A percentile compares a stretch with the other conserved stretches of the same genome.
Conservation (phyloP, 1,140 invertebrate species). For the Ctenoplectra terminalis region DNA sequence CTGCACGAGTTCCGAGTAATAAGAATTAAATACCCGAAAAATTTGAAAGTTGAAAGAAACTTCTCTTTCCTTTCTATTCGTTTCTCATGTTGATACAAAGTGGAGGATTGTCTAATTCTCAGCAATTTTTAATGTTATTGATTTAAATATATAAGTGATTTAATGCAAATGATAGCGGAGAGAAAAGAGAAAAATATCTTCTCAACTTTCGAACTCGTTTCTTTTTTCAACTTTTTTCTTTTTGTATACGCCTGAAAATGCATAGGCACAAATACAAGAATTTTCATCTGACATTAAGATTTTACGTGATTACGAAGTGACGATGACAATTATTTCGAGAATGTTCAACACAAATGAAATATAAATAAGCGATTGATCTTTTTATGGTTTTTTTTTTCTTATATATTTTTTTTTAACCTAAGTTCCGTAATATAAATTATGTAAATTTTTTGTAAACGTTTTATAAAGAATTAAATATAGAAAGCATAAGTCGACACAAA, state of each 20-base stretch:
- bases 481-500: conserved; percentile 21
- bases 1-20: background rate
- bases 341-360: background rate
- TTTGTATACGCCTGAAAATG: conserved; percentile 22
- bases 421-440: conserved; percentile 25
- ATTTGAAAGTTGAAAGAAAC: conserved; percentile 14
- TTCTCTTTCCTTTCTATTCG: background rate
- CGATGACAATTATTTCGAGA: background rate
- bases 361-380: background rate
- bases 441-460: conserved; percentile 27
- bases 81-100: background rate
- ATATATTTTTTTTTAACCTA: background rate
- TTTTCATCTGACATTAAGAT: conserved; percentile 1
- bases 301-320: conserved; percentile 6
- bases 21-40: background rate
- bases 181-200: conserved; percentile 1
- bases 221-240: background rate
- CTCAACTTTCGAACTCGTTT: background rate
- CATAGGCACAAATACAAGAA: conserved; percentile 39
- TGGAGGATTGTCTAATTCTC: conserved; percentile 27
- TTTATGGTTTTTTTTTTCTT: conserved; percentile 1
- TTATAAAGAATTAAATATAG: conserved; percentile 42
- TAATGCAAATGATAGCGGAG: background rate
- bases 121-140: conserved; percentile 14
- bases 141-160: background rate